Evolutionary conservation across 2,113 vertebrate species (phyloP).

Genomic region (Chelonoidis abingdonii): DNA sequence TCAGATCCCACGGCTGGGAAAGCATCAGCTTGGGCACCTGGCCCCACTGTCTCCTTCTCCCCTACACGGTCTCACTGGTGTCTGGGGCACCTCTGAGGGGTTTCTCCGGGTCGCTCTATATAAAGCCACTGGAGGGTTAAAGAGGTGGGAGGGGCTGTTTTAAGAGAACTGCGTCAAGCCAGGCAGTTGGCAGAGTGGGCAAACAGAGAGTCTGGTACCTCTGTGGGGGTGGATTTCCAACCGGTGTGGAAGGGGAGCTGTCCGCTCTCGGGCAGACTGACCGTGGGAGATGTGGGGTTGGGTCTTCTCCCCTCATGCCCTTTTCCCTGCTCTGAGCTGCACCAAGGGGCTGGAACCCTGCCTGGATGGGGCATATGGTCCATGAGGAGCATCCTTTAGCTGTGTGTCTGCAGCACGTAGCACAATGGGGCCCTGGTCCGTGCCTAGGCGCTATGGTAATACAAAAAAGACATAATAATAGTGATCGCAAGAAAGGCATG

Average conservation of each 20-base stretch:
- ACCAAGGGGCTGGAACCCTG: background rate
- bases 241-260: background rate
- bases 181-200: background rate
- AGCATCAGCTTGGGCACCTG: background rate
- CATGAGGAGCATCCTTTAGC: background rate
- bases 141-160: background rate
- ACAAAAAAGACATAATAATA: background rate
- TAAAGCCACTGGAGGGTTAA: background rate
- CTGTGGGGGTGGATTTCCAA: background rate
- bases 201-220: background rate
- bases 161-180: background rate
- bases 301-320: background rate
- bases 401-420: background rate
- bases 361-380: background rate
- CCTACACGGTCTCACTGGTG: background rate
- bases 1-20: background rate
- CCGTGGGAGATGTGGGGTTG: background rate
- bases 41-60: background rate
- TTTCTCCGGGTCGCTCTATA: background rate
- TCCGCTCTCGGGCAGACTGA: background rate
- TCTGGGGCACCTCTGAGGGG: background rate
- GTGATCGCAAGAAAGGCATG: background rate
- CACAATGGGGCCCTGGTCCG: background rate
- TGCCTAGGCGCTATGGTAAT: background rate
- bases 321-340: background rate